phyloP scores from a whole-genome alignment of 2,888 invertebrate genomes.

The Tenthredo amoena region DNA sequence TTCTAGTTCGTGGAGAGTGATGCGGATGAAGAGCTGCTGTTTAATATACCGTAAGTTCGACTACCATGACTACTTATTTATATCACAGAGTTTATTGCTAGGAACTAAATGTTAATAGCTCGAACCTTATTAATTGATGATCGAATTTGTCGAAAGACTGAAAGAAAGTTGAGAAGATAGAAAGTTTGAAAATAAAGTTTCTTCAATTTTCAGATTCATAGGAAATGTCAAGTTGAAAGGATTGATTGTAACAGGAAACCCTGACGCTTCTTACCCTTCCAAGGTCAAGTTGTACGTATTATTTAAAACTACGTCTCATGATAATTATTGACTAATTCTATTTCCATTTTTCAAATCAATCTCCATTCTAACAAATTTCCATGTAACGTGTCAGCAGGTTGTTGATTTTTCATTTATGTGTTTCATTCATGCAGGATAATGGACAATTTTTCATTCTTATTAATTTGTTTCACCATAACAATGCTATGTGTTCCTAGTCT shows the following conservation, averaged over 20 bases:
- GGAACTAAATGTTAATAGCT: neutral
- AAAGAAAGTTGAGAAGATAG: neutral
- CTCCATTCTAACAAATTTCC: neutral
- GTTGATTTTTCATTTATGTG: neutral
- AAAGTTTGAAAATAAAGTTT: conserved; percentile 38
- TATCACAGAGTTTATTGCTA: neutral
- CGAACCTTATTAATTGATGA: neutral
- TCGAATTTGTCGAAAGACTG: neutral
- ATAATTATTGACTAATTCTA: neutral
- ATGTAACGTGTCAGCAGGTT: neutral
- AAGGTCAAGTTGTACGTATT: conserved; percentile 90
- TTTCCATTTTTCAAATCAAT: neutral
- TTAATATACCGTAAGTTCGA: conserved; percentile 91
- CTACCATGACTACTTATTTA: neutral
- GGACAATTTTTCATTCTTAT: neutral
- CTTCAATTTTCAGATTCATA: conserved; percentile 84
- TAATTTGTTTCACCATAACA: neutral
- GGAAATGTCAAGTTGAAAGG: conserved; percentile 98
- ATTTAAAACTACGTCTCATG: conserved; percentile 10
- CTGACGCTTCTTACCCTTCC: conserved; percentile 91
- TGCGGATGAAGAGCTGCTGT: conserved; percentile 96
- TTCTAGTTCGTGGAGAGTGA: conserved; percentile 96
- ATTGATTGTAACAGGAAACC: conserved; percentile 94
- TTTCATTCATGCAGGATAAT: neutral
- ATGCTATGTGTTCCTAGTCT: neutral